Percentiles rank a stretch among this genome's conserved stretches.
These are phyloP conservation scores for Acholoe squamosa DNA, from an alignment of 2,888 invertebrate genomes.

Conservation along the genomic window DNA sequence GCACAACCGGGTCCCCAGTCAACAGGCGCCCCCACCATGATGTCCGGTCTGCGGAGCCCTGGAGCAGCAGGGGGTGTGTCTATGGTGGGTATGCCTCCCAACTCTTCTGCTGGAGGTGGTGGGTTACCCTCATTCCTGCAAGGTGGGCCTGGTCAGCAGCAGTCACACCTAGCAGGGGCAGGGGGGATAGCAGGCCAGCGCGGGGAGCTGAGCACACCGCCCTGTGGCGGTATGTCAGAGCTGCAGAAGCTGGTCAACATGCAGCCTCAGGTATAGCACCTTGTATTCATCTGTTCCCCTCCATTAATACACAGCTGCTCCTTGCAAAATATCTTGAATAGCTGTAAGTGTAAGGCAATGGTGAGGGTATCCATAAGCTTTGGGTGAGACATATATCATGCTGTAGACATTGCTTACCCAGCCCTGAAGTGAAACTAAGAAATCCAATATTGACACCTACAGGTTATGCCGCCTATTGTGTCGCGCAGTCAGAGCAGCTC, in stretches of 20 bases:
- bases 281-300: neutral
- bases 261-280: slow-evolving; percentile 62
- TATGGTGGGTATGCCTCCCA: neutral
- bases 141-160: neutral
- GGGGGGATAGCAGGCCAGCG: neutral
- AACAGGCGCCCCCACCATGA: neutral
- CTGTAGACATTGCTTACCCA: no score
- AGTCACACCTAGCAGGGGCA: neutral
- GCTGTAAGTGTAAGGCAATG: no score
- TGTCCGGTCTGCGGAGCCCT: slow-evolving; percentile 32
- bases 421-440: no score
- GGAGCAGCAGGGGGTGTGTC: slow-evolving; percentile 3
- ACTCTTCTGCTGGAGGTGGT: neutral
- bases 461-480: slow-evolving; percentile 42
- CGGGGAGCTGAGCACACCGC: neutral
- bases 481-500: slow-evolving; percentile 2
- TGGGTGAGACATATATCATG: no score
- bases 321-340: no score
- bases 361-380: no score
- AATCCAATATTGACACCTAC: no score
- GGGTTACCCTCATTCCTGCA: neutral
- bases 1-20: neutral
- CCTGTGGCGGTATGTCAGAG: slow-evolving; percentile 68
- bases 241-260: slow-evolving; percentile 70
- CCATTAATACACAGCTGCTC: no score